These are phyloP conservation scores for Anguilla rostrata DNA, from an alignment of 2,113 vertebrate species.

Conservation along the genomic window DNA sequence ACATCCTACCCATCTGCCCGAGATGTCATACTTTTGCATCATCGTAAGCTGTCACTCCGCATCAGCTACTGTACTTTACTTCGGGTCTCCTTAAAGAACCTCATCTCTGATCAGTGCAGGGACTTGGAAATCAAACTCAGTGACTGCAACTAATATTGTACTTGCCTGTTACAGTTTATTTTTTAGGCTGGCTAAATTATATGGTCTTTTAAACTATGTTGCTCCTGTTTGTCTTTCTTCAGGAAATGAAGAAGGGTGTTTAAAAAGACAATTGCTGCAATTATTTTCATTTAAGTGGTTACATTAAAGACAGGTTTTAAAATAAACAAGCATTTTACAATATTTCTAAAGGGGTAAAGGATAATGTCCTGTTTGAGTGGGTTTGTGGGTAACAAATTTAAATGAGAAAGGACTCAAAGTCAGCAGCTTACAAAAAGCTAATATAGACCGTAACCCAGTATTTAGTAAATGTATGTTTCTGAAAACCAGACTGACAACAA, in stretches of 20 bases:
- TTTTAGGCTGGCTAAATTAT: neutral
- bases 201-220: neutral
- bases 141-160: no score
- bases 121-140: neutral
- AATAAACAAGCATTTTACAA: neutral
- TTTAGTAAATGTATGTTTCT: neutral
- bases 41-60: neutral
- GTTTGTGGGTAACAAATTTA: neutral
- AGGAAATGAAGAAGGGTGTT: no score
- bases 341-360: neutral
- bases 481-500: neutral
- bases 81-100: neutral
- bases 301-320: neutral
- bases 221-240: neutral
- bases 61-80: neutral
- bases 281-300: neutral
- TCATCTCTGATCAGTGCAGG: neutral
- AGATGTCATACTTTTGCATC: neutral
- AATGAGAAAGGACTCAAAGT: neutral
- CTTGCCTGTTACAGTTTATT: neutral
- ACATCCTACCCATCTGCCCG: neutral
- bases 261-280: neutral
- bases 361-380: neutral
- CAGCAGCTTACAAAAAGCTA: neutral
- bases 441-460: neutral